These are phyloP conservation scores for Sminthurinus signatus DNA, from an alignment of 1,140 invertebrate genomes.

Conservation along the genomic window DNA sequence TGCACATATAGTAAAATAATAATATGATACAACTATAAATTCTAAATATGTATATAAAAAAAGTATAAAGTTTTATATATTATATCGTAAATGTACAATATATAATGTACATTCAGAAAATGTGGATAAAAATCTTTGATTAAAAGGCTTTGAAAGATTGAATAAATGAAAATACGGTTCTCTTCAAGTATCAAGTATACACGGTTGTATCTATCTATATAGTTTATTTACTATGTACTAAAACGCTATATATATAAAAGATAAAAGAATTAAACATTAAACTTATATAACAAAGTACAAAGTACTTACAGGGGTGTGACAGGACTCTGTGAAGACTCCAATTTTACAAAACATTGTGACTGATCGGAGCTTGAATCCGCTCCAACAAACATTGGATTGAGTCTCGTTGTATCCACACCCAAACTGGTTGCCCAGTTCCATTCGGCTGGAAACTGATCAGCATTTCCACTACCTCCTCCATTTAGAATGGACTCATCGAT, in stretches of 20 bases:
- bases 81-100: too few relatives aligned
- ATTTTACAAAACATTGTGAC: constrained; percentile 14
- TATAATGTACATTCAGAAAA: too few relatives aligned
- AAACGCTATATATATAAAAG: constrained; percentile 1
- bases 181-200: too few relatives aligned
- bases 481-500: constrained; percentile 38
- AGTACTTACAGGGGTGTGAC: constrained; percentile 32
- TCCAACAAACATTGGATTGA: constrained; percentile 22
- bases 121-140: too few relatives aligned
- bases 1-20: too few relatives aligned
- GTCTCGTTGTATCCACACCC: constrained; percentile 21
- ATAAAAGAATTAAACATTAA: not conserved
- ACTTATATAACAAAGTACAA: constrained; percentile 18
- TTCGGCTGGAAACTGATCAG: constrained; percentile 17
- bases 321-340: not conserved
- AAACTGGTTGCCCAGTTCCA: constrained; percentile 31
- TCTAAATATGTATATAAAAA: too few relatives aligned
- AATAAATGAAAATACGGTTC: too few relatives aligned
- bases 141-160: too few relatives aligned
- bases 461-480: constrained; percentile 14
- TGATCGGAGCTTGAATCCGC: constrained; percentile 12
- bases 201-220: too few relatives aligned
- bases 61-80: too few relatives aligned
- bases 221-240: too few relatives aligned
- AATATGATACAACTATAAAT: too few relatives aligned